Base-by-base conservation (phyloP, 2,113 vertebrate genomes). In the Hemibagrus wyckioides region DNA sequence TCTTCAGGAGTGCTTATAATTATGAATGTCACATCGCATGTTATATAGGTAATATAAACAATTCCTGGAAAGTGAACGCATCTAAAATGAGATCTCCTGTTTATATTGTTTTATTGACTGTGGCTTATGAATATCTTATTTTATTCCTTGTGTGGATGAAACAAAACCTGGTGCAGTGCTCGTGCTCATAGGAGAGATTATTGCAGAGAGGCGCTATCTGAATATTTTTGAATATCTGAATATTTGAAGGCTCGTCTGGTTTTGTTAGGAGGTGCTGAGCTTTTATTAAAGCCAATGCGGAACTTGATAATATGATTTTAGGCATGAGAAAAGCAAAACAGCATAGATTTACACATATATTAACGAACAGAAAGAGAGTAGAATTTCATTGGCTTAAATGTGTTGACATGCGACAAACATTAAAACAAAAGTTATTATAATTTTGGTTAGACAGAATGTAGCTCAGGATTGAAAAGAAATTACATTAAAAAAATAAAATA, bases 261-360 rank as follows among this genome's bases (percentile, higher is more conserved):
- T 88, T 57, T 65, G 76, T 87, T 65, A 76, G 25, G 39, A 73
- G 69, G 80, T 33, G 83, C 75, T 54, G 59, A 17, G 86, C 71
- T 84, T 71, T 44, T 86, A 86, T 83, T 90, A 88, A n/a, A 89
- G 80, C 79, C 88, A 89, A 63, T 83, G 86, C 71, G 50, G 77
- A 86, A 90, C 71, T 61, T 25, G 50, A 75, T 88, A 90, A 91
- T 90, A 88, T 83, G 83, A 88, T 88, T 88, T 86, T 63, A 61
- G 50, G 63, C 71, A 71, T 80, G 80, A 88, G 59, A 83, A 82
- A 80, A n/a, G 73, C 77, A 69, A 90, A 93, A 92, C 89, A 92
- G 88, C 90, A 90, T 88, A 89, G 41, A 91, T 90, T 88, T 84
- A 76, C 75, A 69, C 89, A 86, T 88, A 90, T 30, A 87, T 59